Evolutionary conservation across 2,888 invertebrate genomes (phyloP).

Genomic region (Tenthredo amoena): DNA sequence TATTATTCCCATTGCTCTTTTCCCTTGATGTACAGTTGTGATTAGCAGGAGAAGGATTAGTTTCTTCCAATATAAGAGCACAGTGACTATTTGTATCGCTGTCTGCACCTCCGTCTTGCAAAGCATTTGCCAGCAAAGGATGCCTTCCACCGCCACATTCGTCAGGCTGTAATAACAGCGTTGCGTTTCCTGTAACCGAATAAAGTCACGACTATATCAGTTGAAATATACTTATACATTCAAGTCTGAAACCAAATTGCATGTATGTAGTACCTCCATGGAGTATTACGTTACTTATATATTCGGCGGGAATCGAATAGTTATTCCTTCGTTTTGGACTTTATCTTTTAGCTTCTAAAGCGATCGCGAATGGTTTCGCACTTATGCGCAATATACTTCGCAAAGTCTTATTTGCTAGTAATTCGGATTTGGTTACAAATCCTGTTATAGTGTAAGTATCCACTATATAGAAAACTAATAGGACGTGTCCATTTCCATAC

Average conservation of each 20-base stretch:
- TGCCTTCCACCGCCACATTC: conserved; percentile 78
- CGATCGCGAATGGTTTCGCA: conserved; percentile 5
- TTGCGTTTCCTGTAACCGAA: conserved; percentile 69
- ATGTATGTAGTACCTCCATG: neutral
- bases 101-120: conserved; percentile 80
- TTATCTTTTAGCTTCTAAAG: neutral
- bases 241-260: neutral
- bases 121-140: conserved; percentile 70
- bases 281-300: neutral
- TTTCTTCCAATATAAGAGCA: conserved; percentile 80
- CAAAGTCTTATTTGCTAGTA: neutral
- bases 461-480: neutral
- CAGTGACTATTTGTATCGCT: conserved; percentile 82
- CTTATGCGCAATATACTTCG: neutral
- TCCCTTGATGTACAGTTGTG: conserved; percentile 76
- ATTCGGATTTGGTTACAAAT: neutral
- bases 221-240: neutral
- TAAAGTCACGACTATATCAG: neutral
- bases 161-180: conserved; percentile 71
- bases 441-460: neutral
- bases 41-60: conserved; percentile 72
- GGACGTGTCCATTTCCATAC: neutral
- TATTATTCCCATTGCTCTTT: conserved; percentile 88
- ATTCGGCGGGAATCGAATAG: neutral
- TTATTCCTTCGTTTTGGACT: neutral